Conservation (phyloP, 2,113 vertebrate species). For the Pelodiscus sinensis region DNA sequence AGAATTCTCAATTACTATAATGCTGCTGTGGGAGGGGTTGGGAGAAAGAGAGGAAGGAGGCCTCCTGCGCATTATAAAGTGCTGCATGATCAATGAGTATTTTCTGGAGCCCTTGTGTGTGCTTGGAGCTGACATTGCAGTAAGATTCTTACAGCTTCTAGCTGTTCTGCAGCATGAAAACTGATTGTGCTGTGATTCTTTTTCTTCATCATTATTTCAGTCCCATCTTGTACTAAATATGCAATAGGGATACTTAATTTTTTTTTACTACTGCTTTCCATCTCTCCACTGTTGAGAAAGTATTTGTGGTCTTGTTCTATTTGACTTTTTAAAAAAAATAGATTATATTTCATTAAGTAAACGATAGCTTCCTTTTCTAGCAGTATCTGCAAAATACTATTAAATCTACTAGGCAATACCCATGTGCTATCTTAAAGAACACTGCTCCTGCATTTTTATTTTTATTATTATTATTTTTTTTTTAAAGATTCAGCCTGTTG, state of each 20-base stretch:
- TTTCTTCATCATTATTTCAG: background rate
- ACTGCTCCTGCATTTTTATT: background rate
- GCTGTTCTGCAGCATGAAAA: slow-evolving; percentile 48
- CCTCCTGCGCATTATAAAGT: slow-evolving; percentile 72
- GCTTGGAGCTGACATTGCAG: slow-evolving; percentile 69
- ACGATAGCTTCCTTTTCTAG: background rate
- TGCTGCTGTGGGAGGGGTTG: slow-evolving; percentile 10
- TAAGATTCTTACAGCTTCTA: background rate
- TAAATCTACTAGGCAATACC: background rate
- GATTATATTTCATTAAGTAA: background rate
- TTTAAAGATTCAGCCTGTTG: background rate
- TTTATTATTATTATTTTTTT: too few species aligned
- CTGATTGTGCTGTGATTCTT: slow-evolving; percentile 13
- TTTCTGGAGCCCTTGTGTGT: slow-evolving; percentile 53
- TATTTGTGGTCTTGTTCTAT: background rate
- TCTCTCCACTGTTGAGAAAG: background rate
- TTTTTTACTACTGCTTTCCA: background rate
- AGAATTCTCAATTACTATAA: slow-evolving; percentile 25
- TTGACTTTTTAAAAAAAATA: background rate
- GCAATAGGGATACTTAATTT: rapidly evolving
- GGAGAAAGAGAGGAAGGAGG: slow-evolving; percentile 47
- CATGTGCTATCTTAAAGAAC: background rate
- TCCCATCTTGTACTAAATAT: background rate
- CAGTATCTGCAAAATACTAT: background rate
- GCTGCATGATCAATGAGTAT: slow-evolving; percentile 67